Evolutionary conservation across 2,797 vertebrate genomes (phyloP).

Genomic region (Pristis pectinata): DNA sequence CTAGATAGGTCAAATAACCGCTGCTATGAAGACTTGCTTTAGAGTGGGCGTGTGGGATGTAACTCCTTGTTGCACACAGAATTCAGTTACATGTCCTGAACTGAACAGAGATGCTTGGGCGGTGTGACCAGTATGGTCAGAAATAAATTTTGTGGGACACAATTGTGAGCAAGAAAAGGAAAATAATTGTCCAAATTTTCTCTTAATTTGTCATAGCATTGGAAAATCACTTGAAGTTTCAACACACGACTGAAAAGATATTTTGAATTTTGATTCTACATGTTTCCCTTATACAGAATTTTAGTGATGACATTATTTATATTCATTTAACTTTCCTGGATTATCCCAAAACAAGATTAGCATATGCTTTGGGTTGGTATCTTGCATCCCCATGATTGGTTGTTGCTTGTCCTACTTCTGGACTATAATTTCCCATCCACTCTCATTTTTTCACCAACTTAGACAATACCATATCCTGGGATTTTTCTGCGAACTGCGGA

Average conservation of each 20-base stretch:
- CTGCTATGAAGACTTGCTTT: constrained; percentile 58
- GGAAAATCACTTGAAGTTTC: neutral
- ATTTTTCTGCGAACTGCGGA: neutral
- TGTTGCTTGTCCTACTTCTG: neutral
- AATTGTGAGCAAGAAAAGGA: neutral
- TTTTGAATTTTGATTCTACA: neutral
- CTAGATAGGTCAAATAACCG: constrained; percentile 63
- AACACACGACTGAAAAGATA: neutral
- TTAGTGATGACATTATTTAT: neutral
- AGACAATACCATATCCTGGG: neutral
- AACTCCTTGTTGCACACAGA: constrained; percentile 42
- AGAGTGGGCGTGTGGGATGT: constrained; percentile 52
- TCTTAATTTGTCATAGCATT: neutral
- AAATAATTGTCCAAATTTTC: neutral
- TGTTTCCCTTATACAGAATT: neutral
- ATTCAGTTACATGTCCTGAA: constrained; percentile 36
- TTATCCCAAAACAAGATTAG: neutral
- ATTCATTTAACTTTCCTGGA: neutral
- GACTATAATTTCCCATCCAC: neutral
- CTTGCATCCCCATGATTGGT: neutral
- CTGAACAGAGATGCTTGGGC: neutral
- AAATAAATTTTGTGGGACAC: neutral
- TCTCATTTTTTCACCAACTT: neutral
- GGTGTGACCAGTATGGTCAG: neutral
- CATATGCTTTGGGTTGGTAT: neutral